phyloP scores from a whole-genome alignment of 1,140 invertebrate genomes.

The Araneus ventricosus region DNA sequence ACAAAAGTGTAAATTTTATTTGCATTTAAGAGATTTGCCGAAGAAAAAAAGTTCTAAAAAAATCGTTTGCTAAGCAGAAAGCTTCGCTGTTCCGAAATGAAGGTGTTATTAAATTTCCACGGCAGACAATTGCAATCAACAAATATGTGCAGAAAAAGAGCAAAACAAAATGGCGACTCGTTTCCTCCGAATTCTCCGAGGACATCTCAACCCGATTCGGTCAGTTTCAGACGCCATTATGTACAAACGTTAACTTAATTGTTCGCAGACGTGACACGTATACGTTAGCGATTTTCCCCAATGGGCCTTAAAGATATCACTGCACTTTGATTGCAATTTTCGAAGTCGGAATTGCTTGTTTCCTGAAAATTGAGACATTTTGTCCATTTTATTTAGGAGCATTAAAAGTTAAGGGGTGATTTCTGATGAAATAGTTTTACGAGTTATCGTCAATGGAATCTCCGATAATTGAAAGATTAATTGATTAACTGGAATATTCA shows the following conservation, averaged over 20 bases:
- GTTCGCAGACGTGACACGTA: constrained; percentile 3
- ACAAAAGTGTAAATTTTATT: too few relatives aligned
- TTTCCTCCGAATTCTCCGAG: neutral
- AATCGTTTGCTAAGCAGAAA: neutral
- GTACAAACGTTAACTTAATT: constrained; percentile 27
- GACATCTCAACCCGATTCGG: neutral
- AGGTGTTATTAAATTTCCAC: constrained; percentile 19
- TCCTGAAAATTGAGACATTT: constrained; percentile 2
- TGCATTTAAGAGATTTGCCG: too few relatives aligned
- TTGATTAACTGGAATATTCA: neutral
- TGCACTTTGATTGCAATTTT: constrained; percentile 36
- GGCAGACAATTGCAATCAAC: neutral
- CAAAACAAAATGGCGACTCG: neutral
- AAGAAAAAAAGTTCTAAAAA: neutral
- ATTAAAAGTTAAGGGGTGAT: neutral
- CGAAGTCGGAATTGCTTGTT: neutral
- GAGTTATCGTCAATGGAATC: neutral
- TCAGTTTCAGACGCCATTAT: constrained; percentile 29
- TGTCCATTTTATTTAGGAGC: neutral
- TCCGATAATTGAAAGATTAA: neutral
- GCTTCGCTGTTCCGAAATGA: neutral
- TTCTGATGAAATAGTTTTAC: neutral
- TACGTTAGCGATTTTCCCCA: constrained; percentile 18
- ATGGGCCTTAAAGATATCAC: neutral
- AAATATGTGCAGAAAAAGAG: neutral